Conservation (phyloP, 1,140 invertebrate species). For the Ericerus pela region DNA sequence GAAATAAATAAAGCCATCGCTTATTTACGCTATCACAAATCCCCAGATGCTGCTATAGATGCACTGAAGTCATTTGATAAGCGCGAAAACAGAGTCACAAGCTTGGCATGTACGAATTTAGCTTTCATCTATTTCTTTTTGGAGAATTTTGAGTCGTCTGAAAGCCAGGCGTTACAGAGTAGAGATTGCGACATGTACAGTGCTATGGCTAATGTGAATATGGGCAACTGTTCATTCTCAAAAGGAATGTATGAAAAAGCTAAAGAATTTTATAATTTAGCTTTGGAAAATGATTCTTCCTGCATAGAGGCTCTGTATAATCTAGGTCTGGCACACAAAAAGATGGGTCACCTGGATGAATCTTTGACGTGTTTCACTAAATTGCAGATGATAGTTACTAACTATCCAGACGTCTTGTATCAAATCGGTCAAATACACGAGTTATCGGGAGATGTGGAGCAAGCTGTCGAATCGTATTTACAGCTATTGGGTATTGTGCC, state of each 20-base stretch:
- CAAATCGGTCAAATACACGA: constrained; percentile 75
- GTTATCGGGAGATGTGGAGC: constrained; percentile 52
- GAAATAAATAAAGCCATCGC: constrained; percentile 90
- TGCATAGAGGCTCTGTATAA: constrained; percentile 88
- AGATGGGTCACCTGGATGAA: constrained; percentile 38
- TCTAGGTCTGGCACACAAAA: constrained; percentile 45
- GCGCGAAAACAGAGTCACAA: constrained; percentile 66
- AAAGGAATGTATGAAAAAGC: constrained; percentile 60
- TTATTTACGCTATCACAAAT: constrained; percentile 70
- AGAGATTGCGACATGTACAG: constrained; percentile 65
- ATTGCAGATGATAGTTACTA: constrained; percentile 56
- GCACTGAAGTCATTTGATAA: constrained; percentile 80
- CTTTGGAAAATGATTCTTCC: constrained; percentile 63
- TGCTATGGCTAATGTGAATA: constrained; percentile 71
- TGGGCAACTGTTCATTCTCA: constrained; percentile 65
- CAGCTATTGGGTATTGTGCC: constrained; percentile 70
- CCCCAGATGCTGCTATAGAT: constrained; percentile 66
- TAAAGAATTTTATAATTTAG: constrained; percentile 56
- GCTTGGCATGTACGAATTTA: constrained; percentile 75
- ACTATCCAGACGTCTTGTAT: constrained; percentile 70
- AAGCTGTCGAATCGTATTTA: constrained; percentile 67
- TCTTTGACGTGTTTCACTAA: constrained; percentile 69
- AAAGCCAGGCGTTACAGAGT: constrained; percentile 61
- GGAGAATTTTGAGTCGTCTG: constrained; percentile 67
- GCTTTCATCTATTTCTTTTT: constrained; percentile 80